Evolutionary conservation across 2,888 invertebrate species (phyloP), one percentile per base, ranked within the genome.

Genomic region (Miltochrista miniata): DNA sequence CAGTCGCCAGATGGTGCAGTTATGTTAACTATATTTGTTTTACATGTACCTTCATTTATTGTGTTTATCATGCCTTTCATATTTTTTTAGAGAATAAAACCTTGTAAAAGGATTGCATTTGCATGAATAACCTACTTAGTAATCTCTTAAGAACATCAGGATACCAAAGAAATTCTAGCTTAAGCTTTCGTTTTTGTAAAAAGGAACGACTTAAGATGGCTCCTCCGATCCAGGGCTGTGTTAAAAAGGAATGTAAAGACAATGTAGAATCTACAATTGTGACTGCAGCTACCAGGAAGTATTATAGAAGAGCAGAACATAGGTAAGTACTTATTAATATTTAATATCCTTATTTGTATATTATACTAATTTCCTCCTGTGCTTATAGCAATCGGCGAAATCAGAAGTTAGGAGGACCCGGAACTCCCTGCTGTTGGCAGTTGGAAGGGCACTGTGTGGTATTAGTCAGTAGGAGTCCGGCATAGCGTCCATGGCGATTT

Each of bases 301-400:
- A 90, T 59, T 90, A 90, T 56, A 74, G 90, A 9, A 76, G 83
- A 48, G 88, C 85, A 13, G 90, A 90, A 64, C 89, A 90, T 61
- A 85, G 90, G 90, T 90, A 70, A 80, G 84, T 10, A 31, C 11
- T 11, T 10, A 11, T 31, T 31, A 31, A 31, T 31, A 31, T 31
- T 30, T 7, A 31, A 4, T 24, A 24, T 24, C 18, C 18, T 24
- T 24, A 24, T 24, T 4, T 24, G 18, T 24, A 24, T 5, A 24
- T n/a, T n/a, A n/a, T n/a, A n/a, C n/a, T n/a, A n/a, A n/a, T n/a
- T n/a, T n/a, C n/a, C n/a, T n/a, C n/a, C n/a, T n/a, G n/a, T n/a
- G n/a, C n/a, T n/a, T n/a, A n/a, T n/a, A n/a, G n/a, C n/a, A n/a
- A n/a, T n/a, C n/a, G n/a, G n/a, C n/a, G n/a, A n/a, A n/a, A n/a